A percentile compares a stretch with the other conserved stretches of the same genome.
These are phyloP conservation scores for Gobio gobio DNA, from an alignment of 2,113 vertebrate species.

Conservation along the genomic window DNA sequence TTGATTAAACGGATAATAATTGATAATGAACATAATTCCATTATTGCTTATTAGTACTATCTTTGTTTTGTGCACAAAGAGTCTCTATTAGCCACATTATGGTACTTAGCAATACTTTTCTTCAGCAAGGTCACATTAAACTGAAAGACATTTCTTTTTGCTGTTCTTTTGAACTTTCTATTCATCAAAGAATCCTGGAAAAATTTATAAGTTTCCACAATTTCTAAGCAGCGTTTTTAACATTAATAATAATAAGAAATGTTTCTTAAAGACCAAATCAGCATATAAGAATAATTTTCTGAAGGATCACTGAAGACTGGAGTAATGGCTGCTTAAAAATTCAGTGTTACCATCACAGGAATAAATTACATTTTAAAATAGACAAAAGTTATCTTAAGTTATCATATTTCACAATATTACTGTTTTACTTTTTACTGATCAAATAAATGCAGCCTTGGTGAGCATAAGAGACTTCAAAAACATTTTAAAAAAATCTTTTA, in stretches of 20 bases:
- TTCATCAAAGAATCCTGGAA: background rate
- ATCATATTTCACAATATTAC: background rate
- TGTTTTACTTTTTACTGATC: background rate
- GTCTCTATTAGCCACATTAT: background rate
- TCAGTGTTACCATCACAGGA: background rate
- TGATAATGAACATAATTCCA: background rate
- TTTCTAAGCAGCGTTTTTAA: background rate
- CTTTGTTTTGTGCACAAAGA: background rate
- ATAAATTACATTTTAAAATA: background rate
- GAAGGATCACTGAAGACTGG: background rate
- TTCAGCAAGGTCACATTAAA: background rate
- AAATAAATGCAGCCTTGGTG: background rate
- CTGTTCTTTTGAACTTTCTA: background rate
- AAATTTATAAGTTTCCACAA: background rate
- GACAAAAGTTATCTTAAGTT: too few species aligned
- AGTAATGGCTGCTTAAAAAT: background rate
- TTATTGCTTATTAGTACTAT: background rate
- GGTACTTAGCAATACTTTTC: background rate
- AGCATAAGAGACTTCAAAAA: background rate
- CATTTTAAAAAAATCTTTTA: too few species aligned
- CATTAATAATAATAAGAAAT: background rate
- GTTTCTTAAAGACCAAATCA: background rate
- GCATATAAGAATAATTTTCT: background rate
- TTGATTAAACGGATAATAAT: background rate
- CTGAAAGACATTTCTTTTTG: background rate